These are phyloP conservation scores for Enteromius unitaeniatus DNA, from an alignment of 2,797 vertebrate genomes.

Conservation along the genomic window DNA sequence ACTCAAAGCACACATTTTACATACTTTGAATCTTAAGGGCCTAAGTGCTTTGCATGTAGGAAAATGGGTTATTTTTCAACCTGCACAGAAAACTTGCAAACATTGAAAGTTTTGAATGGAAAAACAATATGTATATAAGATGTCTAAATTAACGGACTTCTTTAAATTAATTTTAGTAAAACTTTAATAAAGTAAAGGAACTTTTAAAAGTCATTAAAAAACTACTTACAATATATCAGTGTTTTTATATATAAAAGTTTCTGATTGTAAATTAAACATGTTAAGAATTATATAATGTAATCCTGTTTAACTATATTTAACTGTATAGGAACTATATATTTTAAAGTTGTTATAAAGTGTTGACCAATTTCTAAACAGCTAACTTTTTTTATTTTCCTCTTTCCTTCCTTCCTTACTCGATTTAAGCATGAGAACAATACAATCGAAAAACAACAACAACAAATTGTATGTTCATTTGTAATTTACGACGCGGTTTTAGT, in stretches of 20 bases:
- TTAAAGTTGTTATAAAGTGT: not conserved
- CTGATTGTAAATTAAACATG: not conserved
- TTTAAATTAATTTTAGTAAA: not conserved
- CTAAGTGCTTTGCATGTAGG: not conserved
- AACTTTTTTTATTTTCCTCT: not conserved
- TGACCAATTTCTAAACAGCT: not conserved
- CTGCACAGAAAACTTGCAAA: not conserved
- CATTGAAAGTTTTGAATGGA: not conserved
- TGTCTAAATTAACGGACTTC: not conserved
- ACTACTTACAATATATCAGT: not conserved
- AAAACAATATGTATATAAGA: not conserved
- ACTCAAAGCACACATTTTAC: not conserved
- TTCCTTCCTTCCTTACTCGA: not conserved
- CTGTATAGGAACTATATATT: not conserved
- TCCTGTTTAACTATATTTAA: constrained; percentile 7
- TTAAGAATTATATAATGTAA: not conserved
- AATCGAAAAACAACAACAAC: not conserved
- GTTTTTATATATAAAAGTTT: not conserved
- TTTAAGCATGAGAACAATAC: not conserved
- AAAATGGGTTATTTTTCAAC: not conserved
- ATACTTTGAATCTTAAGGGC: not conserved
- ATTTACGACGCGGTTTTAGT: constrained; percentile 15
- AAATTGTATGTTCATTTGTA: not conserved
- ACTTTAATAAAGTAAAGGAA: not conserved
- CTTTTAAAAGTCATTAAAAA: not conserved